Conservation (phyloP, 2,888 invertebrate genomes). For the Lobophora halterata region DNA sequence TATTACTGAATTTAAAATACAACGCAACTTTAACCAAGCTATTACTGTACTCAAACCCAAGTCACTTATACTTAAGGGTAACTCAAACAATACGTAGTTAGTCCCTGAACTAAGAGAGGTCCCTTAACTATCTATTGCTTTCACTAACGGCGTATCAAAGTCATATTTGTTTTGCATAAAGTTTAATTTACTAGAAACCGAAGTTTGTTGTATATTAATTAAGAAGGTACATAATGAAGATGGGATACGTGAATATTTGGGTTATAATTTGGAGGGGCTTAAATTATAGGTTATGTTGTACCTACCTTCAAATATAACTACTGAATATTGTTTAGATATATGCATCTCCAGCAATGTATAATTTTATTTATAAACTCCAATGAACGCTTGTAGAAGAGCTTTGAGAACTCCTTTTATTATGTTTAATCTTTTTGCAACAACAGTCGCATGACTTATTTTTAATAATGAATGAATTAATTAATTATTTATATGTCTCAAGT, state of each 20-base stretch:
- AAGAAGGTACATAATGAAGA: constrained; percentile 12
- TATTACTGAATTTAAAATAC: too few relatives aligned
- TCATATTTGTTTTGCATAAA: constrained; percentile 38
- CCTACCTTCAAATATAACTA: neutral
- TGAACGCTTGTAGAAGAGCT: too few relatives aligned
- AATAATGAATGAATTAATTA: too few relatives aligned
- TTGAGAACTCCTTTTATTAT: too few relatives aligned
- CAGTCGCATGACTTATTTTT: too few relatives aligned
- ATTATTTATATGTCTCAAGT: too few relatives aligned
- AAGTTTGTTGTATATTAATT: constrained; percentile 24
- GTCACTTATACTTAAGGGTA: constrained; percentile 5
- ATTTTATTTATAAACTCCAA: too few relatives aligned
- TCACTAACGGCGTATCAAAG: constrained; percentile 33
- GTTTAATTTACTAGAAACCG: constrained; percentile 34
- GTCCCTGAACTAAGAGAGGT: constrained; percentile 28
- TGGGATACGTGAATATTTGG: constrained; percentile 8
- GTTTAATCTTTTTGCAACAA: too few relatives aligned
- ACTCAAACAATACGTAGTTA: constrained; percentile 23
- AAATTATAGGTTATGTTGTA: too few relatives aligned
- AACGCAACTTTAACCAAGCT: constrained; percentile 1
- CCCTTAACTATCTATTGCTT: constrained; percentile 34
- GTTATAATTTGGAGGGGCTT: too few relatives aligned
- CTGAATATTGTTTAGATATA: neutral
- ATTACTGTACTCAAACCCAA: constrained; percentile 1
- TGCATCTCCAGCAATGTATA: too few relatives aligned